These are phyloP conservation scores for Conus betulinus DNA, from an alignment of 1,140 invertebrate species.

Conservation along the genomic window DNA sequence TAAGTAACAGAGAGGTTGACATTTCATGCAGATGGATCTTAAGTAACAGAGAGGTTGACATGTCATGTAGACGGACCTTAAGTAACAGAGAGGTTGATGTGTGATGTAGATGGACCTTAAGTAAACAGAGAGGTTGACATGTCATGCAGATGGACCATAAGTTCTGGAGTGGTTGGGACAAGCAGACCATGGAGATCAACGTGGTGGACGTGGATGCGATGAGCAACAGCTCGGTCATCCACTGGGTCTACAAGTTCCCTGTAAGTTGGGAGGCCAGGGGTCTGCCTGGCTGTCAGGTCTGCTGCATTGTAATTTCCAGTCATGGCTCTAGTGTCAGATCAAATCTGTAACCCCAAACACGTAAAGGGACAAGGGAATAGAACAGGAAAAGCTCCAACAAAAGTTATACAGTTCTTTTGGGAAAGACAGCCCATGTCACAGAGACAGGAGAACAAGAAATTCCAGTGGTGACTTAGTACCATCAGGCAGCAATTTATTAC, in stretches of 20 bases:
- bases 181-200: conserved; percentile 74
- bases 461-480: too few species aligned
- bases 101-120: background rate
- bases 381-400: too few species aligned
- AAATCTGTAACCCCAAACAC: too few species aligned
- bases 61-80: background rate
- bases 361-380: too few species aligned
- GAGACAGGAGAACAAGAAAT: too few species aligned
- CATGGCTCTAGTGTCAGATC: too few species aligned
- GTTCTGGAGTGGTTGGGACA: conserved; percentile 76
- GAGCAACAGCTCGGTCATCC: conserved; percentile 73
- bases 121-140: background rate
- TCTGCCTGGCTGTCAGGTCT: too few species aligned
- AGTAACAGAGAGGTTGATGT: too few species aligned
- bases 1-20: background rate
- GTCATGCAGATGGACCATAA: conserved; percentile 71
- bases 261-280: conserved; percentile 59
- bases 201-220: conserved; percentile 71
- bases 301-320: too few species aligned
- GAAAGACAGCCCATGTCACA: too few species aligned
- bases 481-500: too few species aligned
- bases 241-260: conserved; percentile 77
- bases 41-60: background rate
- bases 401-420: too few species aligned
- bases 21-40: background rate